Conservation (phyloP, 2,113 vertebrate genomes). For the Deroptyus accipitrinus region DNA sequence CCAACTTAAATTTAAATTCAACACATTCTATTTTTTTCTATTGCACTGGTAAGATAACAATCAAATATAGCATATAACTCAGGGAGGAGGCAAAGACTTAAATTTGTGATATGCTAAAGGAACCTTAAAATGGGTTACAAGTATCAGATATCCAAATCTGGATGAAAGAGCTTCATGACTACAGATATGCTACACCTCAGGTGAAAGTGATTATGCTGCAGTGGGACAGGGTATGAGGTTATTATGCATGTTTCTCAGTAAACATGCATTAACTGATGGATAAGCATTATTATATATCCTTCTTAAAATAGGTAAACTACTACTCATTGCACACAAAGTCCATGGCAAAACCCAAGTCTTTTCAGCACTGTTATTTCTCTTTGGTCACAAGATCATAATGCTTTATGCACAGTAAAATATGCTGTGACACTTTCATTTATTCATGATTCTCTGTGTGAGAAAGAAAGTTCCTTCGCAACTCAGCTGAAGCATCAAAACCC, state of each 20-base stretch:
- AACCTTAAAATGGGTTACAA: neutral
- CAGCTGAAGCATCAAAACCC: neutral
- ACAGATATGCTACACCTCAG: neutral
- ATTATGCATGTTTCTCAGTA: neutral
- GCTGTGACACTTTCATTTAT: neutral
- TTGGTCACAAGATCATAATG: neutral
- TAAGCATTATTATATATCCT: neutral
- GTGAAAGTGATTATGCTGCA: neutral
- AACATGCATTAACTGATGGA: neutral
- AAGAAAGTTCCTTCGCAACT: neutral
- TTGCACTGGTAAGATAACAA: neutral
- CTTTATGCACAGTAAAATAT: neutral
- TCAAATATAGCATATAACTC: neutral
- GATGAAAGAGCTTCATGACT: neutral
- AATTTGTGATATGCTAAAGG: neutral
- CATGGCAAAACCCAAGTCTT: neutral
- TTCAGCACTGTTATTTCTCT: neutral
- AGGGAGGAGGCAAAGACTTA: neutral
- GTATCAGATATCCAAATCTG: neutral
- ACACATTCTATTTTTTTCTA: neutral
- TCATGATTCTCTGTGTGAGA: neutral
- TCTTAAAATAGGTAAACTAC: neutral
- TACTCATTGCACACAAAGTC: neutral
- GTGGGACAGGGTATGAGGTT: neutral
- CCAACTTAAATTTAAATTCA: neutral